phyloP scores from a whole-genome alignment of 2,888 invertebrate genomes.

The Magallana nippona region DNA sequence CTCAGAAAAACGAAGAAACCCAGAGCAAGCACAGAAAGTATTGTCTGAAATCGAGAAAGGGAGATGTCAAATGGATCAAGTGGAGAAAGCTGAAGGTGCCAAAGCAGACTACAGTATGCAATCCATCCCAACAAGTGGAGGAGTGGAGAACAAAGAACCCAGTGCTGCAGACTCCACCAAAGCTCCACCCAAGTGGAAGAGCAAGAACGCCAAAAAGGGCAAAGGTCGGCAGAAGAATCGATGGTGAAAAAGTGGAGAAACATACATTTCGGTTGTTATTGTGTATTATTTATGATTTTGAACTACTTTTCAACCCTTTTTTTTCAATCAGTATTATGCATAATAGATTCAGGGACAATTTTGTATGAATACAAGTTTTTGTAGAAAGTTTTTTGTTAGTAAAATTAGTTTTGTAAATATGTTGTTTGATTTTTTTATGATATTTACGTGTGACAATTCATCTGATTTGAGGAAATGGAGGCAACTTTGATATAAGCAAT shows the following conservation, averaged over 20 bases:
- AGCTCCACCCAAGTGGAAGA: not conserved
- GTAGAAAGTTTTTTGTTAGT: too few relatives aligned
- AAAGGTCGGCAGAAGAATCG: slow-evolving; percentile 29
- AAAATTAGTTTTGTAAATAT: too few relatives aligned
- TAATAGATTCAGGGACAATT: too few relatives aligned
- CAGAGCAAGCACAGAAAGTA: not conserved
- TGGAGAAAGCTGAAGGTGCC: not conserved
- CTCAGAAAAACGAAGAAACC: slow-evolving; percentile 4
- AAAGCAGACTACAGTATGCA: not conserved
- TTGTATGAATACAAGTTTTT: too few relatives aligned
- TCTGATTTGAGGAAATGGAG: too few relatives aligned
- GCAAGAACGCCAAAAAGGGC: slow-evolving; percentile 18
- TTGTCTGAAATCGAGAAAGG: slow-evolving; percentile 10
- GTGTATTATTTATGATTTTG: not conserved
- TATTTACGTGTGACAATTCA: too few relatives aligned
- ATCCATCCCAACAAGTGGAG: not conserved
- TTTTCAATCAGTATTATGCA: not conserved
- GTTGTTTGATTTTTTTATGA: too few relatives aligned
- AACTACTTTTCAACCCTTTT: not conserved
- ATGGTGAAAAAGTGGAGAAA: not conserved
- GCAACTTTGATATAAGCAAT: too few relatives aligned
- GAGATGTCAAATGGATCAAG: slow-evolving; percentile 4
- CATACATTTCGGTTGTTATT: not conserved
- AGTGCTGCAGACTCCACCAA: not conserved
- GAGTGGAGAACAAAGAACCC: not conserved